Conservation (phyloP, 2,113 vertebrate genomes). For the Hippopotamus amphibius region DNA sequence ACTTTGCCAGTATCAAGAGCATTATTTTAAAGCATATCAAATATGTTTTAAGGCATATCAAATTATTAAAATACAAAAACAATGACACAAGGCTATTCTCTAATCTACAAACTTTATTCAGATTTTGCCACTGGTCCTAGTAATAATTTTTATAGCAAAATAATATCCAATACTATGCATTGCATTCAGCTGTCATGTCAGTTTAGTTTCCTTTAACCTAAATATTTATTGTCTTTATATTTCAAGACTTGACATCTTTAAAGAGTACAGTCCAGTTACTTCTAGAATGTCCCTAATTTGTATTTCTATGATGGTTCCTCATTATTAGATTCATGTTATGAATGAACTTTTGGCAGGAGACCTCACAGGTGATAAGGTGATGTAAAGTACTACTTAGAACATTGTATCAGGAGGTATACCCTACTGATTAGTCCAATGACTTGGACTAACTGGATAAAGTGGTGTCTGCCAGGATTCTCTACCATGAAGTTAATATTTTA, state of each 20-base stretch:
- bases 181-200: not conserved
- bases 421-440: not conserved
- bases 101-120: not conserved
- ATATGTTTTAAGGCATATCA: not conserved
- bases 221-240: not conserved
- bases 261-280: not conserved
- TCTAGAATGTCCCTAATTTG: not conserved
- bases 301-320: not conserved
- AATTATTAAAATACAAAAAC: not conserved
- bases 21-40: not conserved
- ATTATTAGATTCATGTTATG: not conserved
- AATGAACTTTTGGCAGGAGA: not conserved
- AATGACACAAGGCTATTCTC: not conserved
- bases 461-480: not conserved
- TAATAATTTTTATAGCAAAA: not conserved
- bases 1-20: not conserved
- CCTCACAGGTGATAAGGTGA: not conserved
- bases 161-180: not conserved
- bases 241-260: not conserved
- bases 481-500: not conserved
- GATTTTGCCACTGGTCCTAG: not conserved
- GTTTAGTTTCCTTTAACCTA: not conserved
- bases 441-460: not conserved
- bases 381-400: not conserved
- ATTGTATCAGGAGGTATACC: not conserved